These are phyloP conservation scores for Octopus bimaculoides DNA, from an alignment of 1,140 invertebrate genomes.

Conservation along the genomic window DNA sequence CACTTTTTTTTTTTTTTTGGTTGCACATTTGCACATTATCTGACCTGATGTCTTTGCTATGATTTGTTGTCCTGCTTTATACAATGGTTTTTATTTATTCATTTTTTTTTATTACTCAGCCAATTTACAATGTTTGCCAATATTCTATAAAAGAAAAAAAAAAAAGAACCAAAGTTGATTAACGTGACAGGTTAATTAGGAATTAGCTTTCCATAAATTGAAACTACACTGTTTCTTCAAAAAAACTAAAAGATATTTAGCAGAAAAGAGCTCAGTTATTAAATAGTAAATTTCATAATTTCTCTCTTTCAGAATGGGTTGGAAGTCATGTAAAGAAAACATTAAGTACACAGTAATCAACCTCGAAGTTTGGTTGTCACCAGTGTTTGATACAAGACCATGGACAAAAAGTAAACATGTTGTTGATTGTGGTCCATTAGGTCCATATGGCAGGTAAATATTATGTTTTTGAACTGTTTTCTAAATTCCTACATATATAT, in stretches of 20 bases:
- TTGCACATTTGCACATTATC: too few species aligned
- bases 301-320: slow-evolving; percentile 9
- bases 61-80: neutral
- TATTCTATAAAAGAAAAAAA: neutral
- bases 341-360: slow-evolving; percentile 5
- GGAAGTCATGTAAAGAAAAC: slow-evolving; percentile 11
- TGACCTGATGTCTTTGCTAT: too few species aligned
- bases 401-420: slow-evolving; percentile 12
- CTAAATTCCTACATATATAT: neutral
- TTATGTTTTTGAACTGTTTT: neutral
- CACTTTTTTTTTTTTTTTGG: too few species aligned
- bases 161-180: neutral
- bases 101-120: neutral
- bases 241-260: neutral
- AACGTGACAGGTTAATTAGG: too few species aligned
- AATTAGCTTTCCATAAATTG: too few species aligned
- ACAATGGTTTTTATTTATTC: neutral
- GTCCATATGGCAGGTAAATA: slow-evolving; percentile 13
- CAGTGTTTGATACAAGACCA: slow-evolving; percentile 9
- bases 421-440: slow-evolving; percentile 9
- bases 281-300: neutral
- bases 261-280: neutral
- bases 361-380: slow-evolving; percentile 9
- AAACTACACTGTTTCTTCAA: neutral
- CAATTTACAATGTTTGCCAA: neutral